Evolutionary conservation across 2,797 vertebrate genomes (phyloP), one percentile per base, ranked within the genome.

Genomic region (Alca torda): DNA sequence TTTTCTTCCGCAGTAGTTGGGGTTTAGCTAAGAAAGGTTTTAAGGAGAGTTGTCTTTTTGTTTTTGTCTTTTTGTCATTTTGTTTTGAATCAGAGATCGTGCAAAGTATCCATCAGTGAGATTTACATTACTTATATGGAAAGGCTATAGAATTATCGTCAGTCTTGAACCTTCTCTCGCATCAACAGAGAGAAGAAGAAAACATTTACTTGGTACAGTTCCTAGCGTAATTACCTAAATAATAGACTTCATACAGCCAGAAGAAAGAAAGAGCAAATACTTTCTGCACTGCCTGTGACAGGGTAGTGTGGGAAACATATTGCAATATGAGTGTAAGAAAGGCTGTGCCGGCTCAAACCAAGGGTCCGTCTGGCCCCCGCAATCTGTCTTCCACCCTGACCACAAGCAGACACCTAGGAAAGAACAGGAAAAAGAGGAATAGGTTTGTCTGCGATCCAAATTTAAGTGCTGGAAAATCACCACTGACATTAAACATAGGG

Each of bases 141-240:
- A 54, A 89, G 37, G 75, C 84, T 90, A 68, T 80, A 87, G 85
- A 89, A 89, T 77, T 94, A 74, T 85, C 10, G 1, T 95, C 86
- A 83, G 78, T 93, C 84, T 92, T 84, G 76, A 92, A 72, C 75
- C 65, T 89, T 79, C 77, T 90, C 83, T 95, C 4, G 5, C 90
- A 59, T 96, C 86, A 89, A 51, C 28, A 89, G 78, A 48, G 39
- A 70, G 63, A 77, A 51, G 83, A 95, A 75, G 75, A 94, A 95
- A 82, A 85, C 48, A 80, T 93, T 93, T 72, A 46, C 53, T 95
- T 94, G 86, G 60, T 95, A 83, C 56, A 61, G 81, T 89, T 95
- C 88, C 88, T 92, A 87, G 63, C 6, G 7, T 89, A 95, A 95
- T 95, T 95, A 93, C 72, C 90, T 87, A 87, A 94, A 87, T 89